phyloP scores from a whole-genome alignment of 2,888 invertebrate species.

The Lobophora halterata region DNA sequence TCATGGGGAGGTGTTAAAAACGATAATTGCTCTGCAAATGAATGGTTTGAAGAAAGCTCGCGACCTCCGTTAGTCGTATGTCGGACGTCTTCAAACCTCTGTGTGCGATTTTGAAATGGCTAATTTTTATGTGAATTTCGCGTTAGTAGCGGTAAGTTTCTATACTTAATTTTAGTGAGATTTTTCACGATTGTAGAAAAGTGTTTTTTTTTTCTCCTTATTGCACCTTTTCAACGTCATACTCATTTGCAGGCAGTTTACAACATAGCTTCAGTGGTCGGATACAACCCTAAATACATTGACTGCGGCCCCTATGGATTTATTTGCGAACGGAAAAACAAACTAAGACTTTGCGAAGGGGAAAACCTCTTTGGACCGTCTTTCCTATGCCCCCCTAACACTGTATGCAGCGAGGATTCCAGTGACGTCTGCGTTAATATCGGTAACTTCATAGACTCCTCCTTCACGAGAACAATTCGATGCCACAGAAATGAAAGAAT shows the following conservation, averaged over 20 bases:
- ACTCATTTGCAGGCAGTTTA: conserved; percentile 35
- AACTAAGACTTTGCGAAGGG: conserved; percentile 61
- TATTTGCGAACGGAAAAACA: conserved; percentile 55
- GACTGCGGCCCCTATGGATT: conserved; percentile 70
- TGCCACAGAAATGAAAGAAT: conserved; percentile 66
- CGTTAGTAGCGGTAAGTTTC: conserved; percentile 25
- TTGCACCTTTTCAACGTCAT: background rate
- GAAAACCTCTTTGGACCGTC: conserved; percentile 56
- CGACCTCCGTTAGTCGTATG: conserved; percentile 51
- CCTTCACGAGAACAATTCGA: conserved; percentile 49
- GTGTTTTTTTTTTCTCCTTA: background rate
- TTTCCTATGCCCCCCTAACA: conserved; percentile 63
- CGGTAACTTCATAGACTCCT: conserved; percentile 60
- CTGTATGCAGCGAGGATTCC: conserved; percentile 69
- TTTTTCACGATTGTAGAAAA: background rate
- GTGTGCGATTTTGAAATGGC: conserved; percentile 21
- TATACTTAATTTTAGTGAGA: background rate
- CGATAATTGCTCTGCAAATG: conserved; percentile 57
- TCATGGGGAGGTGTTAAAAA: conserved; percentile 57
- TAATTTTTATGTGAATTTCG: conserved; percentile 12
- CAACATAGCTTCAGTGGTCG: conserved; percentile 22
- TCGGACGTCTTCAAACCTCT: conserved; percentile 32
- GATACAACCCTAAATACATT: conserved; percentile 41
- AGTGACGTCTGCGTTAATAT: conserved; percentile 64
- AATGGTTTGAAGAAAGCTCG: conserved; percentile 49